Conservation (phyloP, 2,888 invertebrate genomes). For the Operophtera brumata region DNA sequence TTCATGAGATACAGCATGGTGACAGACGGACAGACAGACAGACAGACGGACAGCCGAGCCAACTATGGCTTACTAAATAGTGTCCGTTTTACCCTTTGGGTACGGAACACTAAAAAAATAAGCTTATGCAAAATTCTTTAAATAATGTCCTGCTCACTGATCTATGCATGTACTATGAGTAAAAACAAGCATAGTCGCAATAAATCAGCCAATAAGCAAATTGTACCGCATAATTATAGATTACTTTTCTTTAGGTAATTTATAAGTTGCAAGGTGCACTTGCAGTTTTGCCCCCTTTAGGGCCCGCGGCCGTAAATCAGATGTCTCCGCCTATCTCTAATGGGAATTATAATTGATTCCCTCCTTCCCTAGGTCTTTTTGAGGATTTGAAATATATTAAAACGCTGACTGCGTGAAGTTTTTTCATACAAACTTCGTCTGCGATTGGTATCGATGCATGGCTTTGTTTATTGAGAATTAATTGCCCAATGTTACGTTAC, state of each 20-base stretch:
- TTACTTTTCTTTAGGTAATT: slow-evolving; percentile 20
- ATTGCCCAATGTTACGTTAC: no score
- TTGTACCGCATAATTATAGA: slow-evolving; percentile 18
- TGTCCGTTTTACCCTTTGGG: no score
- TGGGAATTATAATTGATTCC: slow-evolving; percentile 67
- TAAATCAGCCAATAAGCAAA: slow-evolving; percentile 17
- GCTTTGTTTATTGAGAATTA: no score
- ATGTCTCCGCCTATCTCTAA: slow-evolving; percentile 55
- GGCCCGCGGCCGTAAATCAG: slow-evolving; percentile 44
- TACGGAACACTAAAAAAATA: no score
- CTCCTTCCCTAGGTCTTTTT: slow-evolving; percentile 39
- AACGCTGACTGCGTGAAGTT: background rate
- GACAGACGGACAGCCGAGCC: no score
- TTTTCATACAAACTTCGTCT: background rate
- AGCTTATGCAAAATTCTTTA: background rate
- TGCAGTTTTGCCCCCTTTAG: slow-evolving; percentile 22
- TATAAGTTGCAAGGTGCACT: slow-evolving; percentile 29
- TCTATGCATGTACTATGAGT: background rate
- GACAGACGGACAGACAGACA: no score
- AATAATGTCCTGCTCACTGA: background rate
- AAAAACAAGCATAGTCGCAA: slow-evolving; percentile 4
- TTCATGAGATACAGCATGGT: no score
- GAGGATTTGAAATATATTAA: slow-evolving; percentile 14
- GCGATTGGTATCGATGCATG: no score
- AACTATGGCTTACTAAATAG: no score